Evolutionary conservation across 2,113 vertebrate species (phyloP).

Genomic region (Pygathrix nemaeus): DNA sequence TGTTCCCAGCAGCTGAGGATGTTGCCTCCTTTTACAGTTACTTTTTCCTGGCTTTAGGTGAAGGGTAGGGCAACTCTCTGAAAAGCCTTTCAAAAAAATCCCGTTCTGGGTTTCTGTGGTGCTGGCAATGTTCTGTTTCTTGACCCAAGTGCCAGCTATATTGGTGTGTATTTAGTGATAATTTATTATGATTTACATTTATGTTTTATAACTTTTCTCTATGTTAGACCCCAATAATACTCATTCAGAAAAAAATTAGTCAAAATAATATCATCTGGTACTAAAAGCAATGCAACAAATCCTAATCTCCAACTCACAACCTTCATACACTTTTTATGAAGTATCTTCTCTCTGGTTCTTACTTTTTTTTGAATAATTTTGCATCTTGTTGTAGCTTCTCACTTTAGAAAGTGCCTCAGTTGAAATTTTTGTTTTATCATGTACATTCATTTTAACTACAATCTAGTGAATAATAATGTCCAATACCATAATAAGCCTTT

Average conservation of each 20-base stretch:
- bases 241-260: not conserved
- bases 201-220: not conserved
- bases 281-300: not conserved
- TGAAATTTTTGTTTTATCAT: not conserved
- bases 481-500: not conserved
- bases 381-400: not conserved
- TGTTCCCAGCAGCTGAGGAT: not conserved
- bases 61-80: not conserved
- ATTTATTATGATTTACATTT: not conserved
- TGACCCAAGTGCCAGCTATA: not conserved
- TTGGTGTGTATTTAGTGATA: not conserved
- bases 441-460: not conserved
- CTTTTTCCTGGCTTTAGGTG: not conserved
- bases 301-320: not conserved
- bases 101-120: not conserved
- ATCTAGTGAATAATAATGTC: not conserved
- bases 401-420: not conserved
- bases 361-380: not conserved
- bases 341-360: not conserved
- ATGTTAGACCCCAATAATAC: not conserved
- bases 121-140: not conserved
- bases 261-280: not conserved
- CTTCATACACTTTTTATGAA: not conserved
- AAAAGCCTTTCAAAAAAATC: not conserved
- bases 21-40: not conserved